Evolutionary conservation across 2,113 vertebrate genomes (phyloP).

Genomic region (Hylia prasina): DNA sequence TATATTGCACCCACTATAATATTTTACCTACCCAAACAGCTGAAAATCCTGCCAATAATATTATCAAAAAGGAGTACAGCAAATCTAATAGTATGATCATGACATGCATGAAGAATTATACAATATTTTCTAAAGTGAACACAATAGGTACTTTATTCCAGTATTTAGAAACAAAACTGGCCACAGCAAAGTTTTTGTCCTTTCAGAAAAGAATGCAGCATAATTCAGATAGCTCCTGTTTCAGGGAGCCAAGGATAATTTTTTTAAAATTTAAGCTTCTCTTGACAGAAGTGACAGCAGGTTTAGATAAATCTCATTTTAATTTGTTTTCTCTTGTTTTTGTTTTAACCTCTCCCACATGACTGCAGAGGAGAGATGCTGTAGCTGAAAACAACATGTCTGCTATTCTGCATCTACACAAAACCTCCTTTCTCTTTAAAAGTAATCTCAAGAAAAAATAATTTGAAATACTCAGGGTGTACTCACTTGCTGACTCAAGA

Average conservation of each 20-base stretch:
- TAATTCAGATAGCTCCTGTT: background rate
- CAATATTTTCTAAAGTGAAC: background rate
- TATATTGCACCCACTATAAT: background rate
- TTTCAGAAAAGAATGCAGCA: background rate
- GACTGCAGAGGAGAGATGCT: background rate
- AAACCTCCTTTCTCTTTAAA: background rate
- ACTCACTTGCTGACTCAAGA: background rate
- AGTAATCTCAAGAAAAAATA: background rate
- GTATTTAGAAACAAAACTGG: background rate
- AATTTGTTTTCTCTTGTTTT: background rate
- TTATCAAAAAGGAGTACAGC: background rate
- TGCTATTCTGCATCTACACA: background rate
- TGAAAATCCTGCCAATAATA: background rate
- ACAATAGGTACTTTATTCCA: background rate
- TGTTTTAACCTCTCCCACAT: background rate
- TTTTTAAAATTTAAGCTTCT: background rate
- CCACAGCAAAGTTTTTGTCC: background rate
- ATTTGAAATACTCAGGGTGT: background rate
- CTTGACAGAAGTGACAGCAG: background rate
- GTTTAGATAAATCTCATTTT: background rate
- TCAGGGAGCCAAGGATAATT: background rate
- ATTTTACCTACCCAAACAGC: background rate
- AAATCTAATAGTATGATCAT: background rate
- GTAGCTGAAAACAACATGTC: background rate
- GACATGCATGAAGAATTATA: background rate